Base-by-base conservation (phyloP, 1,140 invertebrate species). In the Heliconius eleuchia region DNA sequence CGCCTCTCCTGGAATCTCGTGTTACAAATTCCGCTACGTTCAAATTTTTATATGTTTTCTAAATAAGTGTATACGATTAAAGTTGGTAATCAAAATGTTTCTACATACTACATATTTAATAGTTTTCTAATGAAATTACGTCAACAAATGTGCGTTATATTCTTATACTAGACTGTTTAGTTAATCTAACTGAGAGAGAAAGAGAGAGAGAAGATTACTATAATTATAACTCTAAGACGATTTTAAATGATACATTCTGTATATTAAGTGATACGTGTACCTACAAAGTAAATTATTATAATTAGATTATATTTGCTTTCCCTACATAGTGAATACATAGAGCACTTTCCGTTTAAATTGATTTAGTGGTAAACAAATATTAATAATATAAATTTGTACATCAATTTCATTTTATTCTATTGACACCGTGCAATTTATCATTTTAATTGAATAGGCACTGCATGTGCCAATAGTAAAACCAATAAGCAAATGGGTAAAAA, bases 231-330 rank as follows among this genome's bases (percentile, higher is more conserved):
- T 46, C 42, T 46, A 46, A 0, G 42, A 16, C 3, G 3, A 52
- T 52, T 18, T 52, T 19, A 52, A 52, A 66, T 66, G 23, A 11
- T 5, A 66, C 13, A 27, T 16, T 66, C 19, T 57, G 55, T 66
- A 13, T 16, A 13, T 30, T 23, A 30, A 66, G 60, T 66, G 23
- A 66, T 27, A 60, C 3, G 11, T 27, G 60, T 30, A 66, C 23
- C 60, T 66, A 27, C 23, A 66, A 27, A 66, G 11, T 66, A 66
- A 66, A 30, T 66, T 66, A 66, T 30, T n/a, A 11, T 5, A 66
- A 66, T 66, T 66, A 30, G 60, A 30, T 66, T 66, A 30, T 66
- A 66, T 66, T 66, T 27, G 60, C 60, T 13, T 66, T 66, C 7
- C 3, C 23, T 66, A 60, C 8, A 23, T 23, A 66, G 60, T 27